These are phyloP conservation scores for Meloidogyne chitwoodi DNA, from an alignment of 1,140 invertebrate species.

Conservation along the genomic window DNA sequence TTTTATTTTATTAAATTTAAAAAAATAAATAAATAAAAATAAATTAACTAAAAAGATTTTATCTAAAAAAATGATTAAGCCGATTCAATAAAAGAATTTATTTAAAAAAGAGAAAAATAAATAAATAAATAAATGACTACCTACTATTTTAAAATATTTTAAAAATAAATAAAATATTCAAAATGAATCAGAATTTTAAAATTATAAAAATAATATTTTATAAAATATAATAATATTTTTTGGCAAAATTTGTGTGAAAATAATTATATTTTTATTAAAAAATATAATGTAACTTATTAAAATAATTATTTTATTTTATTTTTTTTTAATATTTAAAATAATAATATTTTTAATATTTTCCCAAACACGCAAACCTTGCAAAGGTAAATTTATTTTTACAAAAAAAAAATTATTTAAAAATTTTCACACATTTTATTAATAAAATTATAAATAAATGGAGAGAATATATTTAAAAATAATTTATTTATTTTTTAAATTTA, in stretches of 20 bases:
- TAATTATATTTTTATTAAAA: not conserved
- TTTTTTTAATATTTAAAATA: not conserved
- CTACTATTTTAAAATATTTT: no score
- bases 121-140: no score
- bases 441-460: no score
- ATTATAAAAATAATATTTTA: not conserved
- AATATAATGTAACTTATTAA: not conserved
- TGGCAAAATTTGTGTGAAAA: not conserved
- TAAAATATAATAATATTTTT: not conserved
- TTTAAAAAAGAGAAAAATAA: no score
- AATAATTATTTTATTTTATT: not conserved
- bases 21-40: not conserved
- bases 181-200: no score
- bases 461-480: no score
- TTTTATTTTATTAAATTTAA: not conserved
- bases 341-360: not conserved
- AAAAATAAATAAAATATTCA: no score
- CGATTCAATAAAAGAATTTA: not conserved
- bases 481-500: no score
- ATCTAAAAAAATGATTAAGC: not conserved
- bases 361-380: not conserved
- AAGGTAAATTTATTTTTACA: not conserved
- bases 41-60: not conserved
- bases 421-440: not conserved
- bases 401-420: not conserved